A percentile compares a stretch with the other conserved stretches of the same genome.
These are phyloP conservation scores for Lamellibrachia columna DNA, from an alignment of 2,888 invertebrate species.

Conservation along the genomic window DNA sequence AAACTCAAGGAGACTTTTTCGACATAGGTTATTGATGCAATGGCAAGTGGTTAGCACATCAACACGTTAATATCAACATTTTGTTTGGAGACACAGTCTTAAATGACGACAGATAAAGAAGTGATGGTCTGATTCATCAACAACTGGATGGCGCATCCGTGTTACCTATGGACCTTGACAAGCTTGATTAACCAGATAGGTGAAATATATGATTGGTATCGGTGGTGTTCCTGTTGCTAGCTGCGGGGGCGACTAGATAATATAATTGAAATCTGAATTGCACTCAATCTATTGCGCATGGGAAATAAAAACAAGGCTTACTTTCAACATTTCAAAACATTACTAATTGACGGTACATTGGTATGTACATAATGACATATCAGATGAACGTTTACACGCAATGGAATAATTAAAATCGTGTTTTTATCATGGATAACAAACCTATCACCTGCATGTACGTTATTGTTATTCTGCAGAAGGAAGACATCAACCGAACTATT, in stretches of 20 bases:
- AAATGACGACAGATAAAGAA: neutral
- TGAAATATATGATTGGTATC: neutral
- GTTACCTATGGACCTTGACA: too few relatives aligned
- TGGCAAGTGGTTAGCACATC: neutral
- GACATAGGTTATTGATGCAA: too few relatives aligned
- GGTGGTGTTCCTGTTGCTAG: neutral
- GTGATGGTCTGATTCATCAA: neutral
- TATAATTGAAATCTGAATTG: neutral
- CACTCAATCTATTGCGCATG: too few relatives aligned
- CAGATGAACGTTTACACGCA: too few relatives aligned
- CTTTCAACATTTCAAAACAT: too few relatives aligned
- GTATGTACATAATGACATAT: too few relatives aligned
- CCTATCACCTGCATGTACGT: neutral
- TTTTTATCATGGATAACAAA: too few relatives aligned
- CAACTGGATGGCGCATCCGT: too few relatives aligned
- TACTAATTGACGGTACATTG: too few relatives aligned
- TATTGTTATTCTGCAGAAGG: conserved; percentile 19
- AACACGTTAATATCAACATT: neutral
- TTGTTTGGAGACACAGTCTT: neutral
- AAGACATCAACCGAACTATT: conserved; percentile 56
- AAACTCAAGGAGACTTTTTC: neutral
- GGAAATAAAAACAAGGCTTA: too few relatives aligned
- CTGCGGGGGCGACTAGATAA: neutral
- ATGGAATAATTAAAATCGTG: too few relatives aligned
- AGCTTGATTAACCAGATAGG: neutral